Base-by-base conservation (phyloP, 2,113 vertebrate species). In the Channa maculata region DNA sequence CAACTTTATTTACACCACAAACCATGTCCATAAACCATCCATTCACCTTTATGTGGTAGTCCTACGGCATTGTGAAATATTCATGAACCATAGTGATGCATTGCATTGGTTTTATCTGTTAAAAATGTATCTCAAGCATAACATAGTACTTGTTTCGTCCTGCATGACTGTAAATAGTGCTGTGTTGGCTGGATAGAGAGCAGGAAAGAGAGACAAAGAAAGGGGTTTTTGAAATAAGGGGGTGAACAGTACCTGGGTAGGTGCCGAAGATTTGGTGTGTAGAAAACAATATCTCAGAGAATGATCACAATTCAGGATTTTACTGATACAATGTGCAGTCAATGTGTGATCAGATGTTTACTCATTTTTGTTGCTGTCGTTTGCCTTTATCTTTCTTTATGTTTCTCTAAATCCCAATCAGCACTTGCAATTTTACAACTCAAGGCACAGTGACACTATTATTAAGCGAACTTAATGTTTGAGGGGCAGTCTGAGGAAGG, bases 71-170 rank as follows among this genome's bases (percentile, higher is more conserved):
- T 51, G 38, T 54, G n/a, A 12, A 52, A 65, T 13, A 46, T 45
- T 61, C 4, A 6, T 45, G 11, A 14, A 49, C 58, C 51, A 6
- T 34, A 59, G 10, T 2, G 37, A 41, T 10, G 4, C 11, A 10
- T 37, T 15, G 1, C 6, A 13, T 2, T 5, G 33, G 7, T 46
- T 51, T 15, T 8, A 15, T n/a, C 33, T 24, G 36, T 13, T 53
- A 4, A 37, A 48, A 59, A 9, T 43, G 7, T 12, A 5, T n/a
- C 1, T 48, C 55, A 24, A 24, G 24, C 24, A 24, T 24, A 24
- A 92, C 74, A 66, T 75, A 60, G 62, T 39, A 38, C 45, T 88
- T 91, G 89, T 91, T 91, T 3, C 36, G 62, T 52, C 33, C 54
- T n/a, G 8, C 76, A 44, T 48, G 68, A 53, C 52, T 57, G 14